These are phyloP conservation scores for Periophthalmodon schlosseri DNA, from an alignment of 2,113 vertebrate species.

Conservation along the genomic window DNA sequence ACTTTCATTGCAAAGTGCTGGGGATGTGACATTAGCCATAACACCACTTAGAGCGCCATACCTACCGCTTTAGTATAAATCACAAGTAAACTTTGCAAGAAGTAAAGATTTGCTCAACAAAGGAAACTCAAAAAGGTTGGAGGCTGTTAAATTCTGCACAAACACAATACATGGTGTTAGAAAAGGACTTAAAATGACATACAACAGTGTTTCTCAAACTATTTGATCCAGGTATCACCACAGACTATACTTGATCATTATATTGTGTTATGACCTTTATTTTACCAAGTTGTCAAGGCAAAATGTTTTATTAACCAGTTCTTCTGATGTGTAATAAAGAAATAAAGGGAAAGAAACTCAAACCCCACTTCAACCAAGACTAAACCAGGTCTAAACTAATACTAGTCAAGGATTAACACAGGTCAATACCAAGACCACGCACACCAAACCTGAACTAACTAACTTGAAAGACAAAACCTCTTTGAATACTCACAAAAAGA, in stretches of 20 bases:
- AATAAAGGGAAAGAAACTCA: not conserved
- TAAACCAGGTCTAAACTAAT: not conserved
- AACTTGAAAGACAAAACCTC: not conserved
- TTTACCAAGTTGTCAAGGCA: not conserved
- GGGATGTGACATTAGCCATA: constrained; percentile 46
- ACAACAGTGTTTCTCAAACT: not conserved
- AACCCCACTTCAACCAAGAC: not conserved
- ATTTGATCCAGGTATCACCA: not conserved
- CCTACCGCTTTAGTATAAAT: constrained; percentile 46
- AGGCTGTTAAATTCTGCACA: not conserved
- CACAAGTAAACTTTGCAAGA: constrained; percentile 47
- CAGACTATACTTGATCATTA: not conserved
- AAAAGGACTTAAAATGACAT: not conserved
- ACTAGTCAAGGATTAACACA: not conserved
- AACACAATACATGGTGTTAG: constrained; percentile 4
- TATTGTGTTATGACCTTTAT: not conserved
- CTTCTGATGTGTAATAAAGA: not conserved
- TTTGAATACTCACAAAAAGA: not conserved
- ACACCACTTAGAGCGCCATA: constrained; percentile 23
- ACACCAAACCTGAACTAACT: not conserved
- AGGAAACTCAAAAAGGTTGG: constrained; percentile 12
- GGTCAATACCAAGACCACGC: not conserved
- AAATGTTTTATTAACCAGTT: not conserved
- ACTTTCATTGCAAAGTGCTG: constrained; percentile 57
- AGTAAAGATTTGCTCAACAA: constrained; percentile 52